These are phyloP conservation scores for Hylaeus volcanicus DNA, from an alignment of 1,140 invertebrate genomes.

Conservation along the genomic window DNA sequence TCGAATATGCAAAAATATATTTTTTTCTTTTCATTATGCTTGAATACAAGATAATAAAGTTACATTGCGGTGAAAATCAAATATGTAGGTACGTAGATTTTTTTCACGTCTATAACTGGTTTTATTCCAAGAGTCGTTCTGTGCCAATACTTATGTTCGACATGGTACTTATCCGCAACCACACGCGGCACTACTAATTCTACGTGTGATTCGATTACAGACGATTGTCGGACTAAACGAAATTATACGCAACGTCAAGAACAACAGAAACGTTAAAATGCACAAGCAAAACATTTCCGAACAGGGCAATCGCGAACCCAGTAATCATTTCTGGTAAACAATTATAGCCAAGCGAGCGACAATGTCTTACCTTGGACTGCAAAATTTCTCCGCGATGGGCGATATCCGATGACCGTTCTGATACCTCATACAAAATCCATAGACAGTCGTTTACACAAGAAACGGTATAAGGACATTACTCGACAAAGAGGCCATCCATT, in stretches of 20 bases:
- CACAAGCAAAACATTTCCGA: neutral
- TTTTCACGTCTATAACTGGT: no score
- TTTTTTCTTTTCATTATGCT: no score
- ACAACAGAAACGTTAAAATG: neutral
- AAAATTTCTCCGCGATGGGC: constrained; percentile 52
- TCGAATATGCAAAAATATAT: no score
- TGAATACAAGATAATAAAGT: no score
- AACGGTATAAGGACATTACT: constrained; percentile 26
- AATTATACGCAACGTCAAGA: neutral
- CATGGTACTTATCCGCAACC: neutral
- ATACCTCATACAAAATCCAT: constrained; percentile 57
- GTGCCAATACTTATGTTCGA: no score
- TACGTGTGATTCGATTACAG: neutral
- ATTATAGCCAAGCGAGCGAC: neutral
- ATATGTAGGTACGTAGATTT: no score
- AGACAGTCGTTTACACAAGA: constrained; percentile 30
- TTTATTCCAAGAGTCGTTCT: no score
- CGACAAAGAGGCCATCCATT: constrained; percentile 21
- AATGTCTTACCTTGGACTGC: constrained; percentile 57
- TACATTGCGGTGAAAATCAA: no score
- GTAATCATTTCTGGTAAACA: neutral
- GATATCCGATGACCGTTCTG: constrained; percentile 46
- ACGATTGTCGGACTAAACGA: neutral
- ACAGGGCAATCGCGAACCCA: neutral
- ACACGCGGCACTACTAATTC: neutral